Percentiles rank a stretch among this genome's conserved stretches.
These are phyloP conservation scores for Liopterus haemorrhoidalis DNA, from an alignment of 2,888 invertebrate genomes.

Conservation along the genomic window DNA sequence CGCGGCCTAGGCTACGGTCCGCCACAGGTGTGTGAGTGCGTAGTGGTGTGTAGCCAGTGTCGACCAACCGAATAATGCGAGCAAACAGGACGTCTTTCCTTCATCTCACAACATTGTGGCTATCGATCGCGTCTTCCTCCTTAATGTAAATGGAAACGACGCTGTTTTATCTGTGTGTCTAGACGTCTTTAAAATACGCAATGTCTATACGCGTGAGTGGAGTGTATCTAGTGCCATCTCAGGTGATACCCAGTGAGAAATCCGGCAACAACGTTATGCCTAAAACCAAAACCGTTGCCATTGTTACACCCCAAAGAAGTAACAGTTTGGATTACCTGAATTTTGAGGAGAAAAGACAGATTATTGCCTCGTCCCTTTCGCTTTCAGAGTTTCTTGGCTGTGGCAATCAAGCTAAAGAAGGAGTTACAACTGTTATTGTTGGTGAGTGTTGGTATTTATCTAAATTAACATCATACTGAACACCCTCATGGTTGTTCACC, in stretches of 20 bases:
- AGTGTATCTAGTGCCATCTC: constrained; percentile 38
- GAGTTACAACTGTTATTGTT: constrained; percentile 41
- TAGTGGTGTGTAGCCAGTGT: constrained; percentile 48
- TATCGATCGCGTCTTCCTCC: not conserved
- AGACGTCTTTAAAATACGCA: not conserved
- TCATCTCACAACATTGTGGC: not conserved
- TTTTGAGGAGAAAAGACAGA: constrained; percentile 84
- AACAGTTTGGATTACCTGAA: constrained; percentile 84
- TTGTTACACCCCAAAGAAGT: constrained; percentile 67
- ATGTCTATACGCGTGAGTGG: constrained; percentile 41
- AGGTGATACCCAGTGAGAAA: constrained; percentile 11
- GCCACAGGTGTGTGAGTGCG: constrained; percentile 46
- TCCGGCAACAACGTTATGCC: constrained; percentile 15
- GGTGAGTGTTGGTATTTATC: too few relatives aligned
- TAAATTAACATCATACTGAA: too few relatives aligned
- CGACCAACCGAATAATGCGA: constrained; percentile 42
- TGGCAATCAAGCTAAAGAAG: too few relatives aligned
- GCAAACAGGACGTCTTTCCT: not conserved
- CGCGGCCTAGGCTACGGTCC: constrained; percentile 41
- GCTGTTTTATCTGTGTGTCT: constrained; percentile 1
- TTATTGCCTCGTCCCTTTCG: constrained; percentile 82
- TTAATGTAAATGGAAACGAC: not conserved
- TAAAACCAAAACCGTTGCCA: constrained; percentile 56
- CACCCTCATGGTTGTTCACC: too few relatives aligned
- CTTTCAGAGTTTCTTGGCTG: constrained; percentile 79